These are phyloP conservation scores for Eptesicus fuscus DNA, from an alignment of 2,113 vertebrate species.

Conservation along the genomic window DNA sequence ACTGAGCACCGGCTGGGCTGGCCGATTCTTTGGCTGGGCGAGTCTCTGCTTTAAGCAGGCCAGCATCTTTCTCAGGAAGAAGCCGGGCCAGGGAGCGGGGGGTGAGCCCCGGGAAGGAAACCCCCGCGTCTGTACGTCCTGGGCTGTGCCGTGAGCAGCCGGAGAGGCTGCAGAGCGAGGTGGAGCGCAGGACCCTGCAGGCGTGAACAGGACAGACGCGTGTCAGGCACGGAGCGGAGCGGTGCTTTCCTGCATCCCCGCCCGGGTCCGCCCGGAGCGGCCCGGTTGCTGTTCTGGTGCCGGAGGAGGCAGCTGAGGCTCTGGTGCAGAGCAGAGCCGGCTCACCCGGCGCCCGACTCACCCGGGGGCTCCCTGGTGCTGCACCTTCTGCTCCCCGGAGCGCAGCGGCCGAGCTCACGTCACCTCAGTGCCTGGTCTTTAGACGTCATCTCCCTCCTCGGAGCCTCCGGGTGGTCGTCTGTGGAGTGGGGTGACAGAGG, in stretches of 20 bases:
- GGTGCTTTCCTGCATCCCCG: too few relatives aligned
- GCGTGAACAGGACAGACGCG: accelerated
- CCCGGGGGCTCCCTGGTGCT: background rate
- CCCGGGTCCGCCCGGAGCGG: background rate
- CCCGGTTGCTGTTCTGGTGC: background rate
- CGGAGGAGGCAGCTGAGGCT: background rate
- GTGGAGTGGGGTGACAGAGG: background rate
- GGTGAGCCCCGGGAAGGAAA: background rate
- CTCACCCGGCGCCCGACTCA: too few relatives aligned
- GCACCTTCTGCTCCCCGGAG: background rate
- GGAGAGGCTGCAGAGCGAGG: background rate
- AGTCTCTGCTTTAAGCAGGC: background rate
- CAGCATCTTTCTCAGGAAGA: background rate
- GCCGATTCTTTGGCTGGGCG: background rate
- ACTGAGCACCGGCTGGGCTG: too few relatives aligned
- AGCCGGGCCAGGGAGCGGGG: background rate
- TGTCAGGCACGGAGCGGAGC: too few relatives aligned
- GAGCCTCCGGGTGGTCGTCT: background rate
- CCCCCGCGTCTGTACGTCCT: background rate
- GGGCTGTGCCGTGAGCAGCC: background rate
- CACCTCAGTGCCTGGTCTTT: background rate
- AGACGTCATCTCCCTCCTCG: background rate
- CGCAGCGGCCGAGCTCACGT: too few relatives aligned
- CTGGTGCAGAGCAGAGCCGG: background rate
- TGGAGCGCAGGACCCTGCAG: background rate